A percentile compares a stretch with the other conserved stretches of the same genome.
These are phyloP conservation scores for Cairina moschata DNA, from an alignment of 2,113 vertebrate species.

Conservation along the genomic window DNA sequence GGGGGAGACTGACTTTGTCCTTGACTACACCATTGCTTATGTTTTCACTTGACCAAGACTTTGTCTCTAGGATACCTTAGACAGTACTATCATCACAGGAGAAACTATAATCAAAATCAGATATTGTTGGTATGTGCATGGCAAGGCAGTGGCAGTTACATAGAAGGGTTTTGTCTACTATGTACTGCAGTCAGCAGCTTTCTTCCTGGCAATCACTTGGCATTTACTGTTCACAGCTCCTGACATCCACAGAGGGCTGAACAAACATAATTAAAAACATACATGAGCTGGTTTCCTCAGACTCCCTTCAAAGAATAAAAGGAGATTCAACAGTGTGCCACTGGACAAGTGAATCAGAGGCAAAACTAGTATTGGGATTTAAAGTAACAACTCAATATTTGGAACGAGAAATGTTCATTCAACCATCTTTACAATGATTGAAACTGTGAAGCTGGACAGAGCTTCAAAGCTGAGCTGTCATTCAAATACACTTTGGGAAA, in stretches of 20 bases:
- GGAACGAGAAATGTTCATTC: background rate
- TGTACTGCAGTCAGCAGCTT: slow-evolving; percentile 42
- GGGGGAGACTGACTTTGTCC: slow-evolving; percentile 54
- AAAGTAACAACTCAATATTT: background rate
- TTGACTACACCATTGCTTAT: slow-evolving; percentile 59
- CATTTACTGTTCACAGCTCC: slow-evolving; percentile 59
- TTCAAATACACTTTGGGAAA: background rate
- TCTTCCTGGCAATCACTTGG: slow-evolving; percentile 55
- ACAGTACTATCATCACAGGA: slow-evolving; percentile 52
- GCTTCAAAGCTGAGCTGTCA: background rate
- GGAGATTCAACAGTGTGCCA: background rate
- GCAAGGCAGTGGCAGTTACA: slow-evolving; percentile 52
- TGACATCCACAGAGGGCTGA: slow-evolving; percentile 39
- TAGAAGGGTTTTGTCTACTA: slow-evolving; percentile 33
- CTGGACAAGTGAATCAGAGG: background rate
- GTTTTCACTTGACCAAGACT: slow-evolving; percentile 59
- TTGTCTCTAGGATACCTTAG: slow-evolving; percentile 47
- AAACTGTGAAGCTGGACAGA: background rate
- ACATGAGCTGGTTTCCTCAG: background rate
- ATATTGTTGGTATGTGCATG: slow-evolving; percentile 46
- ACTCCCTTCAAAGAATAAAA: background rate
- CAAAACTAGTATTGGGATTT: background rate
- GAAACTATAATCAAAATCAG: slow-evolving; percentile 66
- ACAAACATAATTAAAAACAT: slow-evolving; percentile 51
- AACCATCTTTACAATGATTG: background rate